Evolutionary conservation across 1,140 invertebrate genomes (phyloP).

Genomic region (Luehdorfia chinensis): DNA sequence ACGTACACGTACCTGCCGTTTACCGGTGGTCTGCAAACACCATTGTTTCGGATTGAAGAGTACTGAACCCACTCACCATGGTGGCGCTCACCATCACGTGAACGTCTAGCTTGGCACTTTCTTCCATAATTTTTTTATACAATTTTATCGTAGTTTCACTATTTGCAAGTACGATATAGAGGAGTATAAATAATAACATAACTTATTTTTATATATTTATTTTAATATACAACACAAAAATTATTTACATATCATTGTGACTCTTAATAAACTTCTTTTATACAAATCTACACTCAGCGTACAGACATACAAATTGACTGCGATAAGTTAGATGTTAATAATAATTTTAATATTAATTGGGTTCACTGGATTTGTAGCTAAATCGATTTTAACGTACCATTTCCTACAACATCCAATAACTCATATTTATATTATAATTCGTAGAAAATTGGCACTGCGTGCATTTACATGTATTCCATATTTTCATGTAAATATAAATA

Average conservation of each 20-base stretch:
- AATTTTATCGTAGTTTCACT: no score
- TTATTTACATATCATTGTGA: conserved; percentile 58
- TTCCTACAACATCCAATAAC: conserved; percentile 18
- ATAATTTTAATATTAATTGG: no score
- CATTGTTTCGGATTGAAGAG: no score
- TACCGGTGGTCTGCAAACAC: no score
- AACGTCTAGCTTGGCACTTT: no score
- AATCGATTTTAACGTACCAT: conserved; percentile 15
- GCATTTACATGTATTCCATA: conserved; percentile 38
- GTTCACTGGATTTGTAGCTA: conserved; percentile 40
- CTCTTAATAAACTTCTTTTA: not conserved
- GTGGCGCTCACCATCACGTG: no score
- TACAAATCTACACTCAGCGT: not conserved
- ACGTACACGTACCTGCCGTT: no score
- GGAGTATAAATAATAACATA: no score
- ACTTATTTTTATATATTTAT: no score
- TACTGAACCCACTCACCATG: no score
- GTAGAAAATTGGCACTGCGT: conserved; percentile 43
- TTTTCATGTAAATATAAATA: conserved; percentile 10
- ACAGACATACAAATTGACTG: conserved; percentile 7
- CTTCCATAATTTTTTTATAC: no score
- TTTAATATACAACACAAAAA: conserved; percentile 67
- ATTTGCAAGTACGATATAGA: no score
- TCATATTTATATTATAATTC: conserved; percentile 23
- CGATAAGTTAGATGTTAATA: conserved; percentile 19